Evolutionary conservation across 2,797 vertebrate genomes (phyloP), one percentile per base, ranked within the genome.

Genomic region (Zenarchopterus dispar): DNA sequence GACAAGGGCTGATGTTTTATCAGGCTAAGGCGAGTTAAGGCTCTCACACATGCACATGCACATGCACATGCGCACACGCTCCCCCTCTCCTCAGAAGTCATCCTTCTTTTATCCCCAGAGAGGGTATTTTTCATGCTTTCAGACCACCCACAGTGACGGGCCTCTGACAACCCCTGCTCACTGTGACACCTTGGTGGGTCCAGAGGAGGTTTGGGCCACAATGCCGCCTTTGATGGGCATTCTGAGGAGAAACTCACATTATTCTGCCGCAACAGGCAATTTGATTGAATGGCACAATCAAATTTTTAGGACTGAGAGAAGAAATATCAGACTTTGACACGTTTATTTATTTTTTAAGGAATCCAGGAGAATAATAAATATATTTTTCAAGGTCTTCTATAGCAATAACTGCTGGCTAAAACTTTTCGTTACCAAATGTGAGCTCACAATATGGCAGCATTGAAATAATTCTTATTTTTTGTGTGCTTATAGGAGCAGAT

Each of bases 61-160:
- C 2, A 6, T 62, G 18, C 48, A 67, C 26, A 59, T 50, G 48
- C 22, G 11, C 2, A 22, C 57, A 53, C 53, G 53, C 55, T 45
- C 47, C 22, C 51, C 48, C 56, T 66, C 61, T 76, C 50, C 55
- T 61, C 73, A 36, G 62, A 48, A 1, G 47, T 73, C 73, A 26
- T 75, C 73, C 73, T 75, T 68, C 53, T 55, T 67, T 58, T 50
- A 15, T 89, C 85, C 86, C 89, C 77, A 36, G 80, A 76, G 89
- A 91, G 67, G 73, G 74, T 75, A 86, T 92, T 92, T 91, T 90
- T 92, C 90, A 92, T 89, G 86, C 84, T 85, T 87, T 91, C 85
- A 82, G 85, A 87, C 79, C 90, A 84, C 76, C 89, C 78, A 70
- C 89, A 83, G 80, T 93, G 93, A 93, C 91, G 89, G 84, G 86